Conservation (phyloP, 2,113 vertebrate species). For the Tamias sibiricus region DNA sequence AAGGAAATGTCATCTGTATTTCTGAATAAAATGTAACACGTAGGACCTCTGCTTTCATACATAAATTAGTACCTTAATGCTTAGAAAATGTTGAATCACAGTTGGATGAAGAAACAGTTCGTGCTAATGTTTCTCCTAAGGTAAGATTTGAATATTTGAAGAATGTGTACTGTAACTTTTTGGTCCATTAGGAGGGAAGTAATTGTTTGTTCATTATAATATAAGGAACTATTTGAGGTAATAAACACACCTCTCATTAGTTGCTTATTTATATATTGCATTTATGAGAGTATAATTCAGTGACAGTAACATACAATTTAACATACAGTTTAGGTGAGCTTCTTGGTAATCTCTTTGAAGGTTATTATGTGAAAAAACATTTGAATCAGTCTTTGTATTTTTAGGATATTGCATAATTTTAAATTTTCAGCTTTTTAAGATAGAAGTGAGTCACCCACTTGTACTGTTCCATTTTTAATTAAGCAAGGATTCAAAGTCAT, state of each 20-base stretch:
- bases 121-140: slow-evolving; percentile 63
- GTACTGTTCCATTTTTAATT: slow-evolving; percentile 72
- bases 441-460: slow-evolving; percentile 66
- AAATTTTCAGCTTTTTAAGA: slow-evolving; percentile 57
- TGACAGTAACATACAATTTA: not conserved
- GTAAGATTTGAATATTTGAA: slow-evolving; percentile 75
- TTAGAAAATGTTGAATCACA: slow-evolving; percentile 44
- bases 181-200: slow-evolving; percentile 43
- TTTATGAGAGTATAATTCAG: not conserved
- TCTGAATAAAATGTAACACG: slow-evolving; percentile 68
- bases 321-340: not conserved
- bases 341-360: slow-evolving; percentile 28
- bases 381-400: slow-evolving; percentile 57
- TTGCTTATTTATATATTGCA: slow-evolving; percentile 28
- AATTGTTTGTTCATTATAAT: not conserved
- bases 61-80: slow-evolving; percentile 10
- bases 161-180: slow-evolving; percentile 61
- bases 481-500: slow-evolving; percentile 48
- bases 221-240: not conserved
- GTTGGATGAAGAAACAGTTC: slow-evolving; percentile 60
- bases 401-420: slow-evolving; percentile 63
- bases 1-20: slow-evolving; percentile 78
- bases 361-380: not conserved
- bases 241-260: not conserved
- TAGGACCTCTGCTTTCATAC: slow-evolving; percentile 45